These are phyloP conservation scores for Sminthopsis crassicaudata DNA, from an alignment of 2,113 vertebrate species.

Conservation along the genomic window DNA sequence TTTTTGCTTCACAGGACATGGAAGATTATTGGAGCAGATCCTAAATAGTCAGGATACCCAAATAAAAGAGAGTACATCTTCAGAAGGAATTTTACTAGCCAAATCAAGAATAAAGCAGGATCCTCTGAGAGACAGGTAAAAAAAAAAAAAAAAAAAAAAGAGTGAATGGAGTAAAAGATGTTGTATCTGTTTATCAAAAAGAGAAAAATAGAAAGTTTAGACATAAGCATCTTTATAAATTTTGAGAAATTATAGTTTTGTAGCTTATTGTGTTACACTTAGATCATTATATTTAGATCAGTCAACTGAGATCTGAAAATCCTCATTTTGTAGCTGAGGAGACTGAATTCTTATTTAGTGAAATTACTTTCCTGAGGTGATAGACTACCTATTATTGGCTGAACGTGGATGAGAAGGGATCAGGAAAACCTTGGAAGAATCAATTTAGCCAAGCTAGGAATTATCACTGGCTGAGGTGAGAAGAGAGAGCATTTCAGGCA, in stretches of 20 bases:
- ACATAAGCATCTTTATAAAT: slow-evolving; percentile 32
- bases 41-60: slow-evolving; percentile 78
- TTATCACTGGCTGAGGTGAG: neutral
- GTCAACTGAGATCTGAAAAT: neutral
- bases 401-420: neutral
- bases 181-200: neutral
- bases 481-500: neutral
- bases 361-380: neutral
- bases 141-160: slow-evolving; percentile 60
- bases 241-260: slow-evolving; percentile 33
- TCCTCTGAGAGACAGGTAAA: slow-evolving; percentile 86
- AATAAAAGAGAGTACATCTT: slow-evolving; percentile 65
- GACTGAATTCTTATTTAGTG: neutral
- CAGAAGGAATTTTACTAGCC: slow-evolving; percentile 70
- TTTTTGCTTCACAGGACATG: slow-evolving; percentile 79
- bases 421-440: neutral
- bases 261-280: slow-evolving; percentile 51
- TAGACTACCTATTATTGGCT: neutral
- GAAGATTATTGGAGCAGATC: slow-evolving; percentile 79
- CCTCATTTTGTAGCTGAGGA: neutral
- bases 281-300: slow-evolving; percentile 16
- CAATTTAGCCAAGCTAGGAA: neutral
- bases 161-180: neutral
- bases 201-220: neutral
- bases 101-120: slow-evolving; percentile 76